These are phyloP conservation scores for Volucella inanis DNA, from an alignment of 2,888 invertebrate genomes.

Conservation along the genomic window DNA sequence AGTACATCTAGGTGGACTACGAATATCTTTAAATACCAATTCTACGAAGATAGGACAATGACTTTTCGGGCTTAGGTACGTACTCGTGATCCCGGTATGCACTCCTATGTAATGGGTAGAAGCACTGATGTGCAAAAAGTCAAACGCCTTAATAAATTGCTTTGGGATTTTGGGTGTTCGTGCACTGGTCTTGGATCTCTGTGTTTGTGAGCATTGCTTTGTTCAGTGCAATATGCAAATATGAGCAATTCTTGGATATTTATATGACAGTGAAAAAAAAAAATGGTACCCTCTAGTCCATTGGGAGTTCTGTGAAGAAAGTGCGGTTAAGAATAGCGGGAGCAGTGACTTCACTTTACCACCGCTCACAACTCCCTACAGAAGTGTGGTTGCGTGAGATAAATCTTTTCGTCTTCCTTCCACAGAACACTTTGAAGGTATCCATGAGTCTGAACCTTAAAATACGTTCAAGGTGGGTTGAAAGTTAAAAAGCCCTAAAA, in stretches of 20 bases:
- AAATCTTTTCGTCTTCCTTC: background rate
- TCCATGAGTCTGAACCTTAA: no score
- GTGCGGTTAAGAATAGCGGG: conserved; percentile 13
- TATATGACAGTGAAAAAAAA: conserved; percentile 33
- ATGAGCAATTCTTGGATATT: conserved; percentile 55
- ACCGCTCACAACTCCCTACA: no score
- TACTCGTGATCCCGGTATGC: conserved; percentile 28
- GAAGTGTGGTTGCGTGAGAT: background rate
- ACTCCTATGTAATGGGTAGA: conserved; percentile 77
- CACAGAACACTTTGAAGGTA: background rate
- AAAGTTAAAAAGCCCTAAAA: no score
- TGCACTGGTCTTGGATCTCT: conserved; percentile 39
- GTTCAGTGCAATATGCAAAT: conserved; percentile 65
- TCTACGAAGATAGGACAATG: conserved; percentile 51
- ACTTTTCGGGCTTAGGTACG: conserved; percentile 15
- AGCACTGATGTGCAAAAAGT: conserved; percentile 81
- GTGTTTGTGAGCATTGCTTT: conserved; percentile 38
- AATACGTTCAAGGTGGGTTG: no score
- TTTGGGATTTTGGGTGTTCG: conserved; percentile 79
- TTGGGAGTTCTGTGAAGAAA: background rate
- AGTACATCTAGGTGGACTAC: conserved; percentile 18
- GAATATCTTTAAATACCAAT: conserved; percentile 21
- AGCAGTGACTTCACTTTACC: conserved; percentile 19
- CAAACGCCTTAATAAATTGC: conserved; percentile 83
- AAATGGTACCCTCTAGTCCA: background rate